phyloP scores from a whole-genome alignment of 2,888 invertebrate species.

The Lasioglossum morio region DNA sequence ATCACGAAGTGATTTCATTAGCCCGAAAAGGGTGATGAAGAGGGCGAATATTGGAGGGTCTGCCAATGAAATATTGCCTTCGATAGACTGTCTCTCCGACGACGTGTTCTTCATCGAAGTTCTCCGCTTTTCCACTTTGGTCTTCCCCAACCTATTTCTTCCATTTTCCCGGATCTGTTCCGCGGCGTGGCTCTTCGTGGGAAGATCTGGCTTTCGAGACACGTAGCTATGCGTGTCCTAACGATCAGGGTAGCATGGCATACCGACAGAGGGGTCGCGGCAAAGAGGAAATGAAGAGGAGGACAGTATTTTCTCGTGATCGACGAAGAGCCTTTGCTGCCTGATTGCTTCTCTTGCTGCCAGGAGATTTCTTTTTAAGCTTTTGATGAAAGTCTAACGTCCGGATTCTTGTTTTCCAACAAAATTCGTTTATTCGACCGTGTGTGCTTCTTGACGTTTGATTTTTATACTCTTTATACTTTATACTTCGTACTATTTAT shows the following conservation, averaged over 20 bases:
- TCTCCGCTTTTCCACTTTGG: conserved; percentile 16
- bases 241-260: conserved; percentile 2
- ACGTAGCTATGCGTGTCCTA: conserved; percentile 23
- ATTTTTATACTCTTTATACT: not conserved
- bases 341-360: not conserved
- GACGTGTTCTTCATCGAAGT: conserved; percentile 7
- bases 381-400: not conserved
- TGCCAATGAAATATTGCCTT: conserved; percentile 1
- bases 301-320: conserved; percentile 31
- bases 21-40: not conserved
- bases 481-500: not conserved
- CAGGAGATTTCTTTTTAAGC: not conserved
- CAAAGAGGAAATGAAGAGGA: conserved; percentile 3
- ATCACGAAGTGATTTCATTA: conserved; percentile 1
- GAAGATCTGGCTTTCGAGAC: conserved; percentile 36
- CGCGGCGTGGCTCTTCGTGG: conserved; percentile 23
- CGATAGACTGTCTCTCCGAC: conserved; percentile 11
- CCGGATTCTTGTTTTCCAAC: not conserved
- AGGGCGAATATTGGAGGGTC: not conserved
- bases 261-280: not conserved
- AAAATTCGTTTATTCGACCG: not conserved
- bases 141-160: not conserved
- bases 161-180: conserved; percentile 17
- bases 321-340: conserved; percentile 16
- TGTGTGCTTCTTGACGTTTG: not conserved